Percentiles rank a stretch among this genome's conserved stretches.
phyloP scores from a whole-genome alignment of 2,888 invertebrate species.

The Eupithecia vulgata region DNA sequence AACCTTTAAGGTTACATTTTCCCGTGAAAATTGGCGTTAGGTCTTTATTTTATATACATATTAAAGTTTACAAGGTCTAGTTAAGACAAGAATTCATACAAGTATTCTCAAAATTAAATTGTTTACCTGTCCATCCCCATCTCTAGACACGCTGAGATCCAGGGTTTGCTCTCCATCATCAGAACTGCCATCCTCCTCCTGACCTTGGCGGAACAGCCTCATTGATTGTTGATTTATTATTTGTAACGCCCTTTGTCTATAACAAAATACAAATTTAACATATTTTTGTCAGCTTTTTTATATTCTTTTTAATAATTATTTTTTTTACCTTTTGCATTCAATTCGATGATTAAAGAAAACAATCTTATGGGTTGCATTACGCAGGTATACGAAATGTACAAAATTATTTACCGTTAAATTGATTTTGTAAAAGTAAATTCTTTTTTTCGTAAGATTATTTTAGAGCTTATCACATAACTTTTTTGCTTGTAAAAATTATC shows the following conservation, averaged over 20 bases:
- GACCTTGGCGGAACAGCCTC: slow-evolving; percentile 73
- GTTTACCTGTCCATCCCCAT: slow-evolving; percentile 79
- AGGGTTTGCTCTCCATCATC: slow-evolving; percentile 82
- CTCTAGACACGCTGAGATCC: slow-evolving; percentile 79
- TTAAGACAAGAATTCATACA: background rate
- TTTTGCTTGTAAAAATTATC: too few species aligned
- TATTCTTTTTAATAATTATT: background rate
- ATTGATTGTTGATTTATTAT: slow-evolving; percentile 79
- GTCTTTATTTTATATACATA: too few species aligned
- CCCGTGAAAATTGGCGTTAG: too few species aligned
- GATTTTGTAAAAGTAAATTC: background rate
- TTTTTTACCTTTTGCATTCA: background rate
- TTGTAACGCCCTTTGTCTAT: slow-evolving; percentile 79
- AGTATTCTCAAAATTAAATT: background rate
- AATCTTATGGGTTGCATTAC: background rate
- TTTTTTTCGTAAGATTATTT: background rate
- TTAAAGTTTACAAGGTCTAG: background rate
- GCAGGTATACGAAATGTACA: background rate
- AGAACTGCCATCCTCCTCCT: slow-evolving; percentile 80
- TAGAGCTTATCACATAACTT: background rate
- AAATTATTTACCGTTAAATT: background rate
- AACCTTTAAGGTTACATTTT: too few species aligned
- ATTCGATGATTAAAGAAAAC: background rate
- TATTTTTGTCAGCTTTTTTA: background rate
- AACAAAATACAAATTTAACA: slow-evolving; percentile 28